phyloP scores from a whole-genome alignment of 2,113 vertebrate genomes.

The Cebidichthys violaceus region DNA sequence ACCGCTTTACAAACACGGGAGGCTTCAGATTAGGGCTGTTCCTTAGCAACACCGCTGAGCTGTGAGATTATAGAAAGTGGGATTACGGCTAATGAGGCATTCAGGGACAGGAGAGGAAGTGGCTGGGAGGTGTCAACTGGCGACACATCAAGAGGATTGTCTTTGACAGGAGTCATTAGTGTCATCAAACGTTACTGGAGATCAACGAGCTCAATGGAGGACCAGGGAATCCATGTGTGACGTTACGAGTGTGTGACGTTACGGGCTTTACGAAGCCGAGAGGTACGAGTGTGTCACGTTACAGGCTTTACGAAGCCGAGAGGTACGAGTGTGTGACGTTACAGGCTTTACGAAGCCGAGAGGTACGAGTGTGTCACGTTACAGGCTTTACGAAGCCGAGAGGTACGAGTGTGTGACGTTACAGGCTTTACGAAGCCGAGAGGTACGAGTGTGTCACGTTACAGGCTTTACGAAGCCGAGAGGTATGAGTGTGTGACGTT shows the following conservation, averaged over 20 bases:
- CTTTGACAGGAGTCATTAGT: slow-evolving; percentile 33
- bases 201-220: slow-evolving; percentile 5
- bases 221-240: slow-evolving; percentile 25
- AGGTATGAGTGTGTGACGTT: too few relatives aligned
- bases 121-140: slow-evolving; percentile 13
- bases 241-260: not conserved
- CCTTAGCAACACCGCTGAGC: slow-evolving; percentile 63
- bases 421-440: too few relatives aligned
- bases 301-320: too few relatives aligned
- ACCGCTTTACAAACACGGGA: slow-evolving; percentile 31
- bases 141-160: slow-evolving; percentile 46
- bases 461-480: too few relatives aligned
- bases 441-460: too few relatives aligned
- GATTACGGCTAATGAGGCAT: slow-evolving; percentile 71
- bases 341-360: too few relatives aligned
- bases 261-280: too few relatives aligned
- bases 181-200: slow-evolving; percentile 19
- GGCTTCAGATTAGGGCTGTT: slow-evolving; percentile 52
- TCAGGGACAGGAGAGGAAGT: slow-evolving; percentile 21
- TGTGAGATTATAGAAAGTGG: slow-evolving; percentile 58
- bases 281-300: too few relatives aligned
- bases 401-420: too few relatives aligned
- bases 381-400: too few relatives aligned
- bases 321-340: too few relatives aligned
- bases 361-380: too few relatives aligned